These are phyloP conservation scores for Heterodera schachtii DNA, from an alignment of 1,140 invertebrate species.

Conservation along the genomic window DNA sequence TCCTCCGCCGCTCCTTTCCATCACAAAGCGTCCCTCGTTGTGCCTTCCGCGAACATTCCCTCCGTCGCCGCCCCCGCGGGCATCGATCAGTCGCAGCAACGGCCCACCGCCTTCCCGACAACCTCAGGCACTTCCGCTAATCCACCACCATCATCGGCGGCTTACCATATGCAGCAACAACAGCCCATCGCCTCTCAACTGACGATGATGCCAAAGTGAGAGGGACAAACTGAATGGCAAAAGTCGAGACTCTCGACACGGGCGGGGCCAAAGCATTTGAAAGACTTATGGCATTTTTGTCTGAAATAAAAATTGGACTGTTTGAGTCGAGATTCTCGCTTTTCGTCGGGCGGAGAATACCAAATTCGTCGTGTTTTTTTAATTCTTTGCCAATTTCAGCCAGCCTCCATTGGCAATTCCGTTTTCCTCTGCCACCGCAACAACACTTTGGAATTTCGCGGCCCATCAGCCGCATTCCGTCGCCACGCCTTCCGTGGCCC, in stretches of 20 bases:
- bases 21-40: background rate
- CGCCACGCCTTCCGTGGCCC: background rate
- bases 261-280: too few relatives aligned
- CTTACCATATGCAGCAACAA: background rate
- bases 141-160: too few relatives aligned
- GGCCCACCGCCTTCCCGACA: background rate
- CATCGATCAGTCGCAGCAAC: background rate
- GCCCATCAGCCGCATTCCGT: background rate
- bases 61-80: too few relatives aligned
- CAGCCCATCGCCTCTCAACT: background rate
- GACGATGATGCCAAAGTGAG: background rate
- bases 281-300: too few relatives aligned
- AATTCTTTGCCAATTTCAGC: background rate
- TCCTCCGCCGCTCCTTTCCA: too few relatives aligned
- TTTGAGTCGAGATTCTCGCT: too few relatives aligned
- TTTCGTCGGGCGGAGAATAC: too few relatives aligned
- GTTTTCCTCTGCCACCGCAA: conserved; percentile 5
- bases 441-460: background rate
- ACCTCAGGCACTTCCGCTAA: background rate
- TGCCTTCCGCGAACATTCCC: background rate
- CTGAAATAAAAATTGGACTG: too few relatives aligned
- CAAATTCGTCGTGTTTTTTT: too few relatives aligned
- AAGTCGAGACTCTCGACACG: too few relatives aligned
- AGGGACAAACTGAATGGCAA: too few relatives aligned
- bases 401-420: background rate